phyloP scores from a whole-genome alignment of 2,888 invertebrate species.

The Heliconius aoede region DNA sequence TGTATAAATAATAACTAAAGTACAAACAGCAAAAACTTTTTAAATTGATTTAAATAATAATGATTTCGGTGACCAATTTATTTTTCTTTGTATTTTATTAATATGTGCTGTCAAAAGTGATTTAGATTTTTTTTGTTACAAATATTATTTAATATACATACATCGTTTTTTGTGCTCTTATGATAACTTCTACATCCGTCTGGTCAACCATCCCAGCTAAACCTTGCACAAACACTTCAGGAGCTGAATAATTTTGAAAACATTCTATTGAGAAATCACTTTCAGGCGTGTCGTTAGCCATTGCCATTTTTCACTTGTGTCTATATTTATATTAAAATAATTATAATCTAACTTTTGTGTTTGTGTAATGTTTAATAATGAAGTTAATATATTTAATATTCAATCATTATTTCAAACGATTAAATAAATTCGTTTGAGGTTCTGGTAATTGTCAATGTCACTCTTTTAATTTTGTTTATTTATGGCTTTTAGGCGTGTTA shows the following conservation, averaged over 20 bases:
- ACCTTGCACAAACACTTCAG: slow-evolving; percentile 96
- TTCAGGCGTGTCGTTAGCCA: slow-evolving; percentile 85
- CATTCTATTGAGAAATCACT: slow-evolving; percentile 92
- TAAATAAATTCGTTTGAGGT: neutral
- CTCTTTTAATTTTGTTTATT: neutral
- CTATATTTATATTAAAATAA: neutral
- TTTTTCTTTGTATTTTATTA: too few species aligned
- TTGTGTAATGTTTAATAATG: neutral
- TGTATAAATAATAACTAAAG: neutral
- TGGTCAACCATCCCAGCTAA: slow-evolving; percentile 95
- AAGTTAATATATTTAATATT: neutral
- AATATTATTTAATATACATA: slow-evolving; percentile 68
- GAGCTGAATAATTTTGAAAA: slow-evolving; percentile 94
- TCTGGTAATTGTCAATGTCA: slow-evolving; percentile 11
- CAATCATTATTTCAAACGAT: neutral
- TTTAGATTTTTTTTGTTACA: too few species aligned
- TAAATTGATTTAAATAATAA: neutral
- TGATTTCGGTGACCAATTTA: neutral
- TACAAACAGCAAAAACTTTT: neutral
- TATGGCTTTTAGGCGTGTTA: neutral
- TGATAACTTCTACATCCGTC: slow-evolving; percentile 94
- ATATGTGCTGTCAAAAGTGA: too few species aligned
- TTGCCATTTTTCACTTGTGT: slow-evolving; percentile 49
- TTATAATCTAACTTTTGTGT: neutral
- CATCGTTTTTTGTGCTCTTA: slow-evolving; percentile 96